Conservation (phyloP, 1,140 invertebrate genomes). For the Drosophila orena region DNA sequence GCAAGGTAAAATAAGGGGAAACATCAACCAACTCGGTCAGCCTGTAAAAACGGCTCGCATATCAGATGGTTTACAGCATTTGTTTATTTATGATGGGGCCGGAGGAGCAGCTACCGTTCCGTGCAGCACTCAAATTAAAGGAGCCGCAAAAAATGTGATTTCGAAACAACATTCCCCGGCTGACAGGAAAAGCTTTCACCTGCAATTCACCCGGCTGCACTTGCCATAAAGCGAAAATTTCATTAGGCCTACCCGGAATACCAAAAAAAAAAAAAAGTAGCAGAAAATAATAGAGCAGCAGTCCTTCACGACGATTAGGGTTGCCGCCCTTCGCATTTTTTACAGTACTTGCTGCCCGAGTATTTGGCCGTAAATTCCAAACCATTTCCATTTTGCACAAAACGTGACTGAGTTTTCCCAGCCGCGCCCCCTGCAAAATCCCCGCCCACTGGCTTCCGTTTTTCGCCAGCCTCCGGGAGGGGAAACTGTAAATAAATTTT, state of each 20-base stretch:
- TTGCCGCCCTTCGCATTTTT: constrained; percentile 20
- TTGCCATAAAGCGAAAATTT: constrained; percentile 58
- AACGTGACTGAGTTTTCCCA: constrained; percentile 59
- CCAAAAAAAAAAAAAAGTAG: background rate
- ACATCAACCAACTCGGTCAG: constrained; percentile 15
- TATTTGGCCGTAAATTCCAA: constrained; percentile 58
- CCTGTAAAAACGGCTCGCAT: constrained; percentile 25
- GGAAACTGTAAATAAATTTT: constrained; percentile 67
- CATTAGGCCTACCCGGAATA: constrained; percentile 42
- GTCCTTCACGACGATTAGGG: constrained; percentile 43
- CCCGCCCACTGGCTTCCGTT: constrained; percentile 29
- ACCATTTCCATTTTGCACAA: constrained; percentile 63
- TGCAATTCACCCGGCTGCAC: constrained; percentile 53
- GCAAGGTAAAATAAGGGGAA: background rate
- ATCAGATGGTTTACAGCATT: constrained; percentile 46
- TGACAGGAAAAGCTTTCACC: constrained; percentile 52
- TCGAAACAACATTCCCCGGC: constrained; percentile 10
- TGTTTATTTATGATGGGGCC: constrained; percentile 52
- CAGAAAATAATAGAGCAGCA: constrained; percentile 37
- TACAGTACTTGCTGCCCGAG: constrained; percentile 7
- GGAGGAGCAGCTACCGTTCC: background rate
- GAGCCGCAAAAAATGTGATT: constrained; percentile 31
- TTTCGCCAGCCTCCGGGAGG: constrained; percentile 26
- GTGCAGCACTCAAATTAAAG: constrained; percentile 50
- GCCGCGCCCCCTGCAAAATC: constrained; percentile 5